Conservation (phyloP, 2,797 vertebrate species). For the Melanotaenia boesemani region DNA sequence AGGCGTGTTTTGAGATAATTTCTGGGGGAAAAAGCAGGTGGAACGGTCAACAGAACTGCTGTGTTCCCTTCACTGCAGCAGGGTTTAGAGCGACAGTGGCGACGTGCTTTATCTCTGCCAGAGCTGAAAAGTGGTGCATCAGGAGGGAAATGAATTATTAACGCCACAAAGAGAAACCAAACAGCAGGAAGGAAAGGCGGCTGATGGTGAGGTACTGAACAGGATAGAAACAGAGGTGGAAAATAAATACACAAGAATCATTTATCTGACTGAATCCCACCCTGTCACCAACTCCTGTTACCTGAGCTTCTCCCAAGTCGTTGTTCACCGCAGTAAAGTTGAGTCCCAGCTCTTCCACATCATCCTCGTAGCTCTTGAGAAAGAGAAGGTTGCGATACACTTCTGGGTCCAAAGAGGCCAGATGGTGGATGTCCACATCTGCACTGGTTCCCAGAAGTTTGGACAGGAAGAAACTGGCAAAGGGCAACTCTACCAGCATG, state of each 20-base stretch:
- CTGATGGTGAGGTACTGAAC: conserved; percentile 25
- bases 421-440: conserved; percentile 98
- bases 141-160: conserved; percentile 78
- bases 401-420: conserved; percentile 96
- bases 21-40: conserved; percentile 55
- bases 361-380: conserved; percentile 97
- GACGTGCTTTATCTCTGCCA: conserved; percentile 76
- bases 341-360: conserved; percentile 96
- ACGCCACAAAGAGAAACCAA: conserved; percentile 61
- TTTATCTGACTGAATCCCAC: conserved; percentile 34
- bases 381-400: conserved; percentile 98
- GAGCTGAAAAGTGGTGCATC: conserved; percentile 64
- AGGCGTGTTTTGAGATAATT: conserved; percentile 75
- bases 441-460: conserved; percentile 97
- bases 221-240: conserved; percentile 28
- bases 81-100: conserved; percentile 49
- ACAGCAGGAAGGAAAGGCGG: conserved; percentile 50
- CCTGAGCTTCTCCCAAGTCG: conserved; percentile 97
- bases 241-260: conserved; percentile 43
- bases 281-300: conserved; percentile 52
- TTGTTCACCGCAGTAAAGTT: conserved; percentile 99
- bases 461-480: conserved; percentile 97
- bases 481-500: conserved; percentile 98
- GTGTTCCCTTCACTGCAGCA: conserved; percentile 53
- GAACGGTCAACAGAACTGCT: conserved; percentile 71